Evolutionary conservation across 2,888 invertebrate species (phyloP), one percentile per base, ranked within the genome.

Genomic region (Drosophila mercatorum): DNA sequence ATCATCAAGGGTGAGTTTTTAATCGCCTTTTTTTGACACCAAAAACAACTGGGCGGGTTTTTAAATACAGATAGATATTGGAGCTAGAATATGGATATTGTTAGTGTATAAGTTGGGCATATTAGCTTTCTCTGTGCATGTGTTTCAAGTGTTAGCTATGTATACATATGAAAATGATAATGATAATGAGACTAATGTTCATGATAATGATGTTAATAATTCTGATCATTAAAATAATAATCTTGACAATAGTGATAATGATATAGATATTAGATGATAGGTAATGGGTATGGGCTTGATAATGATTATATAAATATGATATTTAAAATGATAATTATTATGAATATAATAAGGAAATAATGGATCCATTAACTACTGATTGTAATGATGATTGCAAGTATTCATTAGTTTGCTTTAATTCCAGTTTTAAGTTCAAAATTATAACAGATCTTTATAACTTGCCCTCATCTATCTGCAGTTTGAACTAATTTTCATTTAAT

Each of bases 1-100:
- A 94, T 93, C 94, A 93, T 91, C 94, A 94, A 93, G 94, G 93
- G 93, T 93, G 89, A 89, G 88, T 89, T 76, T 70, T 17, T 8
- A 14, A 47, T 36, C 22, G 36, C 22, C n/a, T 40, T 34, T 10
- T 49, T 47, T 17, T 22, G 22, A 47, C 2, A 6, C 12, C 41
- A 11, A n/a, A 31, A 11, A 5, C 17, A 17, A 8, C 8, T n/a
- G 41, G 2, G 22, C 6, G 1, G 22, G 17, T 0, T 3, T 46
- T 1, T 11, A 10, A 5, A 14, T 4, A 26, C 3, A 22, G 22
- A 22, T 36, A 11, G 26, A 22, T 34, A 17, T 28, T n/a, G 4
- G 6, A 10, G 34, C 11, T 31, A 52, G 51, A 11, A 22, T 22
- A 52, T 6, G 12, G 5, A 17, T 11, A n/a, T 11, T 8, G 2